Conservation (phyloP, 2,113 vertebrate genomes). For the Gallinago undulata region DNA sequence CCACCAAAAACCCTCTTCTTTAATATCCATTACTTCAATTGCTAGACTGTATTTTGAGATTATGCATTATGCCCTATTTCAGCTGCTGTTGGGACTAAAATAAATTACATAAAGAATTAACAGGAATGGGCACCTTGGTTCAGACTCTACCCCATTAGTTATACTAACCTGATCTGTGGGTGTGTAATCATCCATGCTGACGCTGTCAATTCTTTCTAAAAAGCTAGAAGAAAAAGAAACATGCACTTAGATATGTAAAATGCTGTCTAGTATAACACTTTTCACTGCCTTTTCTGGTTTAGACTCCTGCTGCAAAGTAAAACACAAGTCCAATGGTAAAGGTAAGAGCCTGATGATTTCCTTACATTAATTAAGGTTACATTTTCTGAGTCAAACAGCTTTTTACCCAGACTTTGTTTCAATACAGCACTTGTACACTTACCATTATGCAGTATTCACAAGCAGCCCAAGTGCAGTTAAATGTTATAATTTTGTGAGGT, state of each 20-base stretch:
- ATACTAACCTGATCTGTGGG: constrained; percentile 94
- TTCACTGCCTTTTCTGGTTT: neutral
- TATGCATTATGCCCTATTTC: neutral
- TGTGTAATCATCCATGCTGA: constrained; percentile 97
- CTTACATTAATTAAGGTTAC: neutral
- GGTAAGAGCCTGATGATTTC: neutral
- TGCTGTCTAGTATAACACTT: neutral
- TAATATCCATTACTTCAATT: neutral
- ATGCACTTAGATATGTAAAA: neutral
- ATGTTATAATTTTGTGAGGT: neutral
- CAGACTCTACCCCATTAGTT: neutral
- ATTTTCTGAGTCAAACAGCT: neutral
- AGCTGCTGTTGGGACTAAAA: neutral
- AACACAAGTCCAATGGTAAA: neutral
- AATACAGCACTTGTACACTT: neutral
- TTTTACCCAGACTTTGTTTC: neutral
- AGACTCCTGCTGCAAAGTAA: neutral
- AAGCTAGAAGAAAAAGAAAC: constrained; percentile 82
- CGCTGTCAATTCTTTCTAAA: constrained; percentile 97
- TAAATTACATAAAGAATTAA: neutral
- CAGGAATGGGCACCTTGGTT: neutral
- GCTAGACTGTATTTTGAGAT: neutral
- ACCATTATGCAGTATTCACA: neutral
- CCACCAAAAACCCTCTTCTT: neutral
- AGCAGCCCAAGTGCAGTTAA: neutral